Conservation (phyloP, 2,797 vertebrate species). For the Sebastiscus albofasciatus region DNA sequence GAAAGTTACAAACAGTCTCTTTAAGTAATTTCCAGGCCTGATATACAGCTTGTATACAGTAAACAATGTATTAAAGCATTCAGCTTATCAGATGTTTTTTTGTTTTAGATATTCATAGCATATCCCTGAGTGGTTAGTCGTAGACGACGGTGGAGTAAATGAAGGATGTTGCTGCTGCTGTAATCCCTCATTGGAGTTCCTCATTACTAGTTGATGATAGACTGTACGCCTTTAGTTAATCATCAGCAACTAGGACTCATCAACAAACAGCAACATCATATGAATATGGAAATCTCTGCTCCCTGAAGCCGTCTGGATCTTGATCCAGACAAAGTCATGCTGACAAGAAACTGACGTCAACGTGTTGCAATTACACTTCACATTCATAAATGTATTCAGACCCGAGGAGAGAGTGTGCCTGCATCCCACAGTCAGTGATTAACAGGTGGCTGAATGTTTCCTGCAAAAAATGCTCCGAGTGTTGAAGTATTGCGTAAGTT, state of each 20-base stretch:
- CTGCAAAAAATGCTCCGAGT: not conserved
- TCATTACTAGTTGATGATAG: constrained; percentile 41
- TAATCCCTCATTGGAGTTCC: constrained; percentile 25
- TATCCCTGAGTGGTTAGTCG: not conserved
- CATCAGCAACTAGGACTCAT: constrained; percentile 50
- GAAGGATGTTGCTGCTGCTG: constrained; percentile 12
- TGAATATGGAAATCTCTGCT: constrained; percentile 48
- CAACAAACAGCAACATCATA: constrained; percentile 48
- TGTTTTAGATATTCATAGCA: not conserved
- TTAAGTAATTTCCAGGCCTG: not conserved
- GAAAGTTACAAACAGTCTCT: not conserved
- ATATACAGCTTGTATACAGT: not conserved
- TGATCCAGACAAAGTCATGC: constrained; percentile 57
- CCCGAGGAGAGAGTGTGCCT: constrained; percentile 18
- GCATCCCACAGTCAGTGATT: constrained; percentile 6
- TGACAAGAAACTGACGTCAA: constrained; percentile 57
- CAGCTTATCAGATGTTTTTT: not conserved
- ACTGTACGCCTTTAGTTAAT: constrained; percentile 44
- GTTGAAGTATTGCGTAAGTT: not conserved
- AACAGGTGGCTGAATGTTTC: not conserved
- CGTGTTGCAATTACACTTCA: constrained; percentile 56
- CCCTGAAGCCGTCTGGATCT: constrained; percentile 50
- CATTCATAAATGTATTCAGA: constrained; percentile 36
- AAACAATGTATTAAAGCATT: not conserved
- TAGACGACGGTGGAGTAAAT: not conserved